Conservation (phyloP, 2,888 invertebrate species). For the Lamellibrachia satsuma region DNA sequence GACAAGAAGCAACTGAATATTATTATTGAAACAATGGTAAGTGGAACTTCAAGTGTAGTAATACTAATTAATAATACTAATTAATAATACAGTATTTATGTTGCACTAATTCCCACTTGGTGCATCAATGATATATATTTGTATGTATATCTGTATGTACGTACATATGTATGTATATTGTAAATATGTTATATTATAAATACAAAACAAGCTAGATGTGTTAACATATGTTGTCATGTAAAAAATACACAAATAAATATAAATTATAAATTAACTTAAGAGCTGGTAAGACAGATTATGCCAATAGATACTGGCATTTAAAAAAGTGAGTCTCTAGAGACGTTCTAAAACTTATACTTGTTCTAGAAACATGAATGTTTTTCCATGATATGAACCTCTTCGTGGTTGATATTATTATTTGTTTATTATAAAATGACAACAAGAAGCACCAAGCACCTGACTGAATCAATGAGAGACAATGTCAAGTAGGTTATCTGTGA, state of each 20-base stretch:
- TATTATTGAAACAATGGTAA: constrained; percentile 65
- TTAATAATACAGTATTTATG: constrained; percentile 3
- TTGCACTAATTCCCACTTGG: background rate
- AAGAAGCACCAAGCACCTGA: background rate
- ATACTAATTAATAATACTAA: too few species aligned
- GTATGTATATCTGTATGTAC: background rate
- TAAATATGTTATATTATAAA: too few species aligned
- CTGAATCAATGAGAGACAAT: background rate
- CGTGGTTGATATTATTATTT: background rate
- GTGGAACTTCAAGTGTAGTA: constrained; percentile 27
- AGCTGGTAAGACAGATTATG: too few species aligned
- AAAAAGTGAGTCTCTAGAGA: too few species aligned
- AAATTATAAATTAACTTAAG: too few species aligned
- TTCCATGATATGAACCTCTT: too few species aligned
- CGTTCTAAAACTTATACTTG: too few species aligned
- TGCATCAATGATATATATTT: background rate
- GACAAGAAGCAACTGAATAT: constrained; percentile 60
- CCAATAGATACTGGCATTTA: too few species aligned
- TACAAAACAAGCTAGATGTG: too few species aligned
- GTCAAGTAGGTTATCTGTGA: background rate
- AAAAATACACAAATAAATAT: too few species aligned
- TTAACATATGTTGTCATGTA: too few species aligned
- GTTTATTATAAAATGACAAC: background rate
- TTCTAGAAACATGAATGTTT: too few species aligned
- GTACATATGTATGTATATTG: constrained; percentile 17